These are phyloP conservation scores for Percina caprodes DNA, from an alignment of 2,113 vertebrate species.

Conservation along the genomic window DNA sequence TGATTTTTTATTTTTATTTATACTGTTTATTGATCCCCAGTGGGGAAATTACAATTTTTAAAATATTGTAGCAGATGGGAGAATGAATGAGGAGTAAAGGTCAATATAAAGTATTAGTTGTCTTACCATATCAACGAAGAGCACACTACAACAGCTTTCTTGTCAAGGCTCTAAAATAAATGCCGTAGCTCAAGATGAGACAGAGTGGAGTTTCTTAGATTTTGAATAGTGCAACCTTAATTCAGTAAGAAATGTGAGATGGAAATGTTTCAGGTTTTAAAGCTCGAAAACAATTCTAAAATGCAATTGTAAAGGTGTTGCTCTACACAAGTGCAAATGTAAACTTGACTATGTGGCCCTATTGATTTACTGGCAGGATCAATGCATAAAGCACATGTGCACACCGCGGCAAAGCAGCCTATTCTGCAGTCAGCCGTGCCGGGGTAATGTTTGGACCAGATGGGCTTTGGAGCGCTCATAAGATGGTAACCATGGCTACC, in stretches of 20 bases:
- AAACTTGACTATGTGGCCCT: slow-evolving; percentile 45
- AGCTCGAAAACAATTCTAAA: not conserved
- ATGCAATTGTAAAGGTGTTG: slow-evolving; percentile 7
- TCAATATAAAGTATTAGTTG: not conserved
- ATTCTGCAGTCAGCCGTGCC: slow-evolving; percentile 66
- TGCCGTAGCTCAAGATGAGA: slow-evolving; percentile 7
- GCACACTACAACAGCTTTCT: not conserved
- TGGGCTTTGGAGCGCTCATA: slow-evolving; percentile 86
- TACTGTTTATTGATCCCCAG: too few relatives aligned
- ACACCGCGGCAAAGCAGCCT: slow-evolving; percentile 62
- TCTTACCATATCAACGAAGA: not conserved
- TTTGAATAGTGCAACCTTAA: not conserved
- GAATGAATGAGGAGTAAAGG: not conserved
- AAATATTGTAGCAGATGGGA: not conserved
- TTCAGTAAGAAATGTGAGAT: not conserved
- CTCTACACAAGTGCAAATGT: slow-evolving; percentile 38
- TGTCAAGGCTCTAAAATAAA: not conserved
- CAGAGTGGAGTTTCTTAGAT: not conserved
- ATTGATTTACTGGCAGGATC: slow-evolving; percentile 79
- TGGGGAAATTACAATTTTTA: too few relatives aligned
- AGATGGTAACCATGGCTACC: slow-evolving; percentile 88
- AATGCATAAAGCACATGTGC: slow-evolving; percentile 85
- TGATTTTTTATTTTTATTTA: too few relatives aligned
- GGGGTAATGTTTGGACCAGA: slow-evolving; percentile 92
- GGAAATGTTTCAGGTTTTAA: not conserved